Conservation (phyloP, 2,113 vertebrate genomes). For the Alethe diademata region DNA sequence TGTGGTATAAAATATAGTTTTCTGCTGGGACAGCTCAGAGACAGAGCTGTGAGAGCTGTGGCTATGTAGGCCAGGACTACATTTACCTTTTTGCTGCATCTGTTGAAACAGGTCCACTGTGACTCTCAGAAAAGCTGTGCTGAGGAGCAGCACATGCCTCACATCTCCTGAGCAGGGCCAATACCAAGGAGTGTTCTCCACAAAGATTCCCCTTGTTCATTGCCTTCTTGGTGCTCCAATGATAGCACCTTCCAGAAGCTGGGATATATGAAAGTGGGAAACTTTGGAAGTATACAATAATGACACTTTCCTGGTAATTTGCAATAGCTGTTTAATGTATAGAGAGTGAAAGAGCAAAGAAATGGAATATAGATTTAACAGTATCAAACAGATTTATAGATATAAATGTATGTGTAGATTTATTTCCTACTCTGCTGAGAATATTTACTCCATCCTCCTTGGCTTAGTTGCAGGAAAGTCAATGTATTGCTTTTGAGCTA, state of each 20-base stretch:
- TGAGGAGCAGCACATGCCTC: not conserved
- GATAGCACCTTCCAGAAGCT: not conserved
- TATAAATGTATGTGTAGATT: not conserved
- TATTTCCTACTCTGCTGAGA: not conserved
- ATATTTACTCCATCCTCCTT: not conserved
- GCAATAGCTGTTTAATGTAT: not conserved
- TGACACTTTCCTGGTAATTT: not conserved
- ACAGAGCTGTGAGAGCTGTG: fast-evolving
- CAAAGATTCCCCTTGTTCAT: not conserved
- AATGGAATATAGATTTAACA: not conserved
- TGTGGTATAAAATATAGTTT: not conserved
- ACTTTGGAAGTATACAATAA: not conserved
- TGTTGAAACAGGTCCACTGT: not conserved
- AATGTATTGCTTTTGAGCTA: not conserved
- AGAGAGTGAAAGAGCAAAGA: not conserved
- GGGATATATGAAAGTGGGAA: not conserved
- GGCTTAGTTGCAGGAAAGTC: not conserved
- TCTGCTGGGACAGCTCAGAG: not conserved
- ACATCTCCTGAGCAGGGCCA: fast-evolving
- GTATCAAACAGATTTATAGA: not conserved
- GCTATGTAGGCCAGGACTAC: not conserved
- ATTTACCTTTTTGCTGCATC: not conserved
- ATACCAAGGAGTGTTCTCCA: not conserved
- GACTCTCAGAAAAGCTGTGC: not conserved
- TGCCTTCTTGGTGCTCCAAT: not conserved